A percentile compares a stretch with the other conserved stretches of the same genome.
phyloP scores from a whole-genome alignment of 23 tunicate genomes.

The Botrylloides violaceus region DNA sequence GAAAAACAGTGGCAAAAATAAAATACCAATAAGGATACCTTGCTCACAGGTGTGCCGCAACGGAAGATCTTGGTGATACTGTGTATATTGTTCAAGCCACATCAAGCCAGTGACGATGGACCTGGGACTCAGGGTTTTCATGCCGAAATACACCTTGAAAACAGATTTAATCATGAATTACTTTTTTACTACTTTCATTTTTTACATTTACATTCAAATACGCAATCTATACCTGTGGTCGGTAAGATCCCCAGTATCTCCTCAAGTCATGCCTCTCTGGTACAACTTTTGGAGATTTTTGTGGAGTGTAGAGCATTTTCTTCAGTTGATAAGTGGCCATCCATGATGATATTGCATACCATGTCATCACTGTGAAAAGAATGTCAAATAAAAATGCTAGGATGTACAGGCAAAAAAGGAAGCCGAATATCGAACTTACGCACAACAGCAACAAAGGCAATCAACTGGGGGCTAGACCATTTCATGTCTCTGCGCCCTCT shows the following conservation, averaged over 20 bases:
- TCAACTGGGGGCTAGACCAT: neutral
- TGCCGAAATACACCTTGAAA: conserved; percentile 86
- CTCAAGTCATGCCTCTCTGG: conserved; percentile 22
- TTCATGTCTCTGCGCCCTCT: neutral
- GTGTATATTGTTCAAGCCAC: conserved; percentile 82
- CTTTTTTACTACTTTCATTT: no score
- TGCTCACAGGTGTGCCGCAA: conserved; percentile 91
- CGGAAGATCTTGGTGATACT: conserved; percentile 39
- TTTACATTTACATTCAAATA: neutral
- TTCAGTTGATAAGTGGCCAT: neutral
- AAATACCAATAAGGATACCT: conserved; percentile 20
- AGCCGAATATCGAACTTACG: neutral
- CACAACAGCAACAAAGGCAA: neutral
- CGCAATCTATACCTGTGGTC: conserved; percentile 57
- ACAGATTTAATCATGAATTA: neutral
- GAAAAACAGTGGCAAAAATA: neutral
- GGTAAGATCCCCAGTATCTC: conserved; percentile 92
- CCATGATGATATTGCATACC: neutral
- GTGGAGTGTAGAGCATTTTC: conserved; percentile 21
- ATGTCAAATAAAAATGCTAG: neutral
- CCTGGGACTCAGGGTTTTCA: conserved; percentile 79
- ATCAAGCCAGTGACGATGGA: conserved; percentile 89
- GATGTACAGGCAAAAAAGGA: no score
- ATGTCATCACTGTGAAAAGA: neutral
- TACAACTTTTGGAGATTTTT: neutral